These are phyloP conservation scores for Prochilodus magdalenae DNA, from an alignment of 2,113 vertebrate species.

Conservation along the genomic window DNA sequence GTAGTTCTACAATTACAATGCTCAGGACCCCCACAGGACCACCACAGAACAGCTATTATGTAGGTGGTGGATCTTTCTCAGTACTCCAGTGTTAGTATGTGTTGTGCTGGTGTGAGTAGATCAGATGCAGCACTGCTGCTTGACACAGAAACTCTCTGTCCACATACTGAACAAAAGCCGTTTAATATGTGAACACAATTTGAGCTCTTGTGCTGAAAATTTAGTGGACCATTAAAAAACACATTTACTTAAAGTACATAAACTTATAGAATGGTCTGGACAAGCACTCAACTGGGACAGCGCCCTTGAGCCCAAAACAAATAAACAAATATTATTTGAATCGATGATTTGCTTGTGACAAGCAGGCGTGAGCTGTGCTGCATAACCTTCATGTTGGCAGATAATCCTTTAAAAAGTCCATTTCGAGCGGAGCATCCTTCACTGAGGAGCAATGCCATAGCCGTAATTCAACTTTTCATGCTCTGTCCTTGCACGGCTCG, in stretches of 20 bases:
- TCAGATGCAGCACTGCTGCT: too few relatives aligned
- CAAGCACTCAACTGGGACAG: not conserved
- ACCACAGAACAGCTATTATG: too few relatives aligned
- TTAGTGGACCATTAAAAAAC: not conserved
- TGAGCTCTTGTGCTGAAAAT: not conserved
- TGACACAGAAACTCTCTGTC: too few relatives aligned
- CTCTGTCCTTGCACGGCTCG: constrained; percentile 19
- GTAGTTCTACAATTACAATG: too few relatives aligned
- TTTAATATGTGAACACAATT: too few relatives aligned
- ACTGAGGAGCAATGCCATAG: not conserved
- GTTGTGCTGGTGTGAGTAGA: too few relatives aligned
- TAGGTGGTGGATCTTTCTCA: too few relatives aligned
- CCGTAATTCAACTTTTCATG: constrained; percentile 1
- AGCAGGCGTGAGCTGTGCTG: not conserved
- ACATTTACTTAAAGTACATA: not conserved
- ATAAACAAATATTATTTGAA: not conserved
- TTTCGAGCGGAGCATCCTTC: not conserved
- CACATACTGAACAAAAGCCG: too few relatives aligned
- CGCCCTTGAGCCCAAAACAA: not conserved
- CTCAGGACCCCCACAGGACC: too few relatives aligned
- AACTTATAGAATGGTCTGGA: not conserved
- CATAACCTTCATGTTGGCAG: not conserved
- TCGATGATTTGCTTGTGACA: constrained; percentile 1
- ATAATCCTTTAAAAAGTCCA: not conserved
- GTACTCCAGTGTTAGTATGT: too few relatives aligned